Percentiles rank a stretch among this genome's conserved stretches.
These are phyloP conservation scores for Autographa gamma DNA, from an alignment of 2,888 invertebrate species.

Conservation along the genomic window DNA sequence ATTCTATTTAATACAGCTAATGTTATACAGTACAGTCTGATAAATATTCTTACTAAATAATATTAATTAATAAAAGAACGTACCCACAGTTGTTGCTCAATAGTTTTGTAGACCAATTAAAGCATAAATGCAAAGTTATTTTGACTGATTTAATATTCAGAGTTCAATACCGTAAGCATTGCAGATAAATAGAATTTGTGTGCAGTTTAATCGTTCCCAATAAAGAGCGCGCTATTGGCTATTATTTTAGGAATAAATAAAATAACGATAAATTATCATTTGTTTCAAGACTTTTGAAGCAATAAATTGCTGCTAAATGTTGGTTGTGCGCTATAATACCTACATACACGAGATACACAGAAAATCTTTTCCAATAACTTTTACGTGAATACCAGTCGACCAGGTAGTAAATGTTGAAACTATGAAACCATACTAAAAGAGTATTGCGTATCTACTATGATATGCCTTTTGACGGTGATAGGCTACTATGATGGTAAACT, in stretches of 20 bases:
- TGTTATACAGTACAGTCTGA: no score
- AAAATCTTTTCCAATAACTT: not conserved
- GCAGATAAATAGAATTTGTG: constrained; percentile 16
- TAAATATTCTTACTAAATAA: not conserved
- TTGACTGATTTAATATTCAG: constrained; percentile 5
- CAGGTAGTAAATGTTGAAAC: not conserved
- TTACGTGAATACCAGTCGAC: no score
- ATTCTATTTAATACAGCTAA: no score
- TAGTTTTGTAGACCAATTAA: not conserved
- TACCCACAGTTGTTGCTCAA: not conserved
- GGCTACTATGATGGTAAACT: no score
- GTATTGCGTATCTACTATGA: no score
- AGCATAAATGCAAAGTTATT: not conserved
- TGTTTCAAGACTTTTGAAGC: not conserved
- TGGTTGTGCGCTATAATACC: not conserved
- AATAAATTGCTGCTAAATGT: not conserved
- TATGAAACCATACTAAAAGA: not conserved
- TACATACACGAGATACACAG: not conserved
- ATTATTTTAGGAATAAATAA: constrained; percentile 7
- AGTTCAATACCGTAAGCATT: constrained; percentile 7
- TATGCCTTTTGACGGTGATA: no score
- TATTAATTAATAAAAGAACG: not conserved
- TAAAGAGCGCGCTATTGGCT: not conserved
- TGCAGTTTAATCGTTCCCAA: not conserved
- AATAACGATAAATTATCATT: not conserved